Evolutionary conservation across 1,140 invertebrate genomes (phyloP).

Genomic region (Lepidurus arcticus): DNA sequence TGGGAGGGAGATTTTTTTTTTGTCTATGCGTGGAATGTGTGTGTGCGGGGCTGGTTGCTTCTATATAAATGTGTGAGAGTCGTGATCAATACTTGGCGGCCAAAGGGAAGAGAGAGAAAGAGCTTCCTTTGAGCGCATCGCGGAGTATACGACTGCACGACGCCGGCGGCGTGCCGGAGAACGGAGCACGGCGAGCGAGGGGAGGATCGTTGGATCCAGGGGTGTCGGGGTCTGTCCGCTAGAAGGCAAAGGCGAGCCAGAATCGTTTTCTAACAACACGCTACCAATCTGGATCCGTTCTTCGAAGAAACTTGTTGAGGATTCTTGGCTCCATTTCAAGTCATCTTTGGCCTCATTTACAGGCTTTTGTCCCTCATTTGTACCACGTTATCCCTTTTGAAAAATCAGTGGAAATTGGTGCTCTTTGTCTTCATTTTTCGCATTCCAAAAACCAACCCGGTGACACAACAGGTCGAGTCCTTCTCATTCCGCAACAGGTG

Average conservation of each 20-base stretch:
- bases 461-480: neutral
- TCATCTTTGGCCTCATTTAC: neutral
- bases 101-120: neutral
- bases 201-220: neutral
- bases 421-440: neutral
- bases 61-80: slow-evolving; percentile 12
- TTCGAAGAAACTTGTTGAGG: slow-evolving; percentile 15
- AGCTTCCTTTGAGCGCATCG: neutral
- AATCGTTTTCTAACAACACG: neutral
- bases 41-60: neutral
- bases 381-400: no score
- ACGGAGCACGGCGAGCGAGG: neutral
- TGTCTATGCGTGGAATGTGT: slow-evolving; percentile 11
- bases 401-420: no score
- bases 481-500: slow-evolving; percentile 13
- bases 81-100: slow-evolving; percentile 12
- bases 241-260: neutral
- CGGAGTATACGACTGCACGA: neutral
- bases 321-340: slow-evolving; percentile 1
- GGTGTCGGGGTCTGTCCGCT: neutral
- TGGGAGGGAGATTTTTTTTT: no score
- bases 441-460: neutral
- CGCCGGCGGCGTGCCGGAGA: neutral
- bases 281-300: neutral
- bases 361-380: no score